A percentile compares a stretch with the other conserved stretches of the same genome.
Conservation (phyloP, 2,888 invertebrate genomes). For the Uloborus plumipes region DNA sequence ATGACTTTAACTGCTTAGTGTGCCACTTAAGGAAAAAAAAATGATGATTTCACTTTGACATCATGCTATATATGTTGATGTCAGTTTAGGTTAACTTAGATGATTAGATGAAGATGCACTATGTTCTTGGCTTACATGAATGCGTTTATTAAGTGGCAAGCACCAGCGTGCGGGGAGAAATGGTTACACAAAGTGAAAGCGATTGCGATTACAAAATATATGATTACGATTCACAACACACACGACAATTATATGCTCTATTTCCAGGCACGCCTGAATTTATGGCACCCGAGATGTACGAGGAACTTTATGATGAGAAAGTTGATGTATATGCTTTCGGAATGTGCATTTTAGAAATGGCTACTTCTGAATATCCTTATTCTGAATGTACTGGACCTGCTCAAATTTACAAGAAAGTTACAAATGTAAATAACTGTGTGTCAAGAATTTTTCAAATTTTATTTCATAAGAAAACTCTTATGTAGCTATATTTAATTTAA, state of each 20-base stretch:
- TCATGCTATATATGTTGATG: too few species aligned
- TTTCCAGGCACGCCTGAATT: slow-evolving; percentile 88
- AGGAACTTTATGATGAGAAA: slow-evolving; percentile 98
- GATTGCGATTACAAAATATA: too few species aligned
- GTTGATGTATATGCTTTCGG: slow-evolving; percentile 99
- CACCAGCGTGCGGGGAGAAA: too few species aligned
- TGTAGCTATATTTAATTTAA: background rate
- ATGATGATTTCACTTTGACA: too few species aligned
- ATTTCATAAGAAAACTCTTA: background rate
- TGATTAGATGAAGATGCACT: too few species aligned
- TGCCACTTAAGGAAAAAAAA: too few species aligned
- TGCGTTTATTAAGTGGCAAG: too few species aligned
- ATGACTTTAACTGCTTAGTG: too few species aligned
- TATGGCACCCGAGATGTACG: slow-evolving; percentile 99
- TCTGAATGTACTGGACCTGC: slow-evolving; percentile 98
- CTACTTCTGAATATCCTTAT: slow-evolving; percentile 99
- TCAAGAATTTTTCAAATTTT: background rate
- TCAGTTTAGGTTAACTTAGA: too few species aligned
- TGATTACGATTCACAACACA: too few species aligned
- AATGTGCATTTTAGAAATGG: slow-evolving; percentile 99
- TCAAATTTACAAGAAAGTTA: slow-evolving; percentile 98
- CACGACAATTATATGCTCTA: background rate
- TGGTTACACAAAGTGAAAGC: too few species aligned
- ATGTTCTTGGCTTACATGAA: too few species aligned
- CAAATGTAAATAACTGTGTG: slow-evolving; percentile 80